phyloP scores from a whole-genome alignment of 2,797 vertebrate genomes.

The Pampus argenteus region DNA sequence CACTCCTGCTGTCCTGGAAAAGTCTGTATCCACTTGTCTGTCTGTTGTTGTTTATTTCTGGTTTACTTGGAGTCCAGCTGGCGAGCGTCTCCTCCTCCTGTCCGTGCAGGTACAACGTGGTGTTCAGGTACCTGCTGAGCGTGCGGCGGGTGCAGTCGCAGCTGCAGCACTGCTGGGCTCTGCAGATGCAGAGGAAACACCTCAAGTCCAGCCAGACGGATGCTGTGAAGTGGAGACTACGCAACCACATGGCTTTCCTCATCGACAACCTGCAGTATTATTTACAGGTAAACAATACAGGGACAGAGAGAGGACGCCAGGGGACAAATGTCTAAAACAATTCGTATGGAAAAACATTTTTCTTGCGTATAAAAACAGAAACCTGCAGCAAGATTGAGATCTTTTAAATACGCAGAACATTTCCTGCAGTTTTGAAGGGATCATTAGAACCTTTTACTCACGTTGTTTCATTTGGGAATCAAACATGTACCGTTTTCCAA shows the following conservation, averaged over 20 bases:
- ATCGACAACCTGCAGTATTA: slow-evolving; percentile 99
- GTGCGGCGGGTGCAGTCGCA: slow-evolving; percentile 96
- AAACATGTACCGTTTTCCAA: too few species aligned
- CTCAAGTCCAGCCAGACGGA: slow-evolving; percentile 93
- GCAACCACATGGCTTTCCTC: slow-evolving; percentile 98
- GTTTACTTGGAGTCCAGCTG: neutral
- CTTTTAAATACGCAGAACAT: too few species aligned
- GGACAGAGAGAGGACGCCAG: too few species aligned
- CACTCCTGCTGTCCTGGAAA: slow-evolving; percentile 96
- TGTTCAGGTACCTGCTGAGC: slow-evolving; percentile 97
- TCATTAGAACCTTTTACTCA: too few species aligned
- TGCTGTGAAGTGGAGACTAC: slow-evolving; percentile 93
- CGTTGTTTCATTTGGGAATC: too few species aligned
- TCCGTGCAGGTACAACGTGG: slow-evolving; percentile 92
- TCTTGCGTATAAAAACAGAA: neutral
- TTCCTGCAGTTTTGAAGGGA: too few species aligned
- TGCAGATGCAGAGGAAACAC: slow-evolving; percentile 98
- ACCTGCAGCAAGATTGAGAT: too few species aligned
- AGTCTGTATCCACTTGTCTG: slow-evolving; percentile 82
- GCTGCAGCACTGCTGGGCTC: slow-evolving; percentile 98
- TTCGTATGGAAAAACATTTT: too few species aligned
- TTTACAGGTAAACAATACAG: slow-evolving; percentile 86
- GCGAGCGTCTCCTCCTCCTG: fast-evolving
- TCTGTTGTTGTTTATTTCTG: fast-evolving
- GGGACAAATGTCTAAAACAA: neutral